These are phyloP conservation scores for Heterocephalus glaber DNA, from an alignment of 2,113 vertebrate genomes.

Conservation along the genomic window DNA sequence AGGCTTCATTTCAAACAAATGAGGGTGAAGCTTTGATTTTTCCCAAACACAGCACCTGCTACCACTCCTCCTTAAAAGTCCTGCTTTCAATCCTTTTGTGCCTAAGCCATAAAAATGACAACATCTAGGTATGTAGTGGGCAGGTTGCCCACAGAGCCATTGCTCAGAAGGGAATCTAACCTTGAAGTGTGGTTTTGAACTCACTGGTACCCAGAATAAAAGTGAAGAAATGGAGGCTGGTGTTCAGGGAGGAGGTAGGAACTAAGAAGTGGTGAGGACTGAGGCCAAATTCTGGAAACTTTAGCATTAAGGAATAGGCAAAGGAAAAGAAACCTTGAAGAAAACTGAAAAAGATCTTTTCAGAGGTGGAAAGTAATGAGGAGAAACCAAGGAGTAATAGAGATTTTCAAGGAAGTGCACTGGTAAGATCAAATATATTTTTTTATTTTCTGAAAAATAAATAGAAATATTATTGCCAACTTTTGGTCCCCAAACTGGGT, in stretches of 20 bases:
- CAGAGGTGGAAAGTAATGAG: neutral
- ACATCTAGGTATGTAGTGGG: neutral
- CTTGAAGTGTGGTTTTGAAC: neutral
- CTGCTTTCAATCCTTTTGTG: neutral
- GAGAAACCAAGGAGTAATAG: neutral
- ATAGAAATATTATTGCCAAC: neutral
- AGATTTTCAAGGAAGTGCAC: neutral
- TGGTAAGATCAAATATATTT: neutral
- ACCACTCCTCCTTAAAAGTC: neutral
- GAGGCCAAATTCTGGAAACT: neutral
- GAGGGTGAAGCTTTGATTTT: neutral
- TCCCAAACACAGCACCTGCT: neutral
- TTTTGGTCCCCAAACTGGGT: neutral
- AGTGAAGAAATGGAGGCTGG: neutral
- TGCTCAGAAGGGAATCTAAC: neutral
- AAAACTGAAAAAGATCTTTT: neutral
- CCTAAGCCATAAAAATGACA: neutral
- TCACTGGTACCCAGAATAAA: neutral
- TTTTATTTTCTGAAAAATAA: slow-evolving; percentile 54
- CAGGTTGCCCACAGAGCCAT: neutral
- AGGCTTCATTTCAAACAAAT: neutral
- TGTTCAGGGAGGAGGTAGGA: neutral
- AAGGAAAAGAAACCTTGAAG: neutral
- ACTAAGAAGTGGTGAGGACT: neutral
- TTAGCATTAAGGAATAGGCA: neutral